Evolutionary conservation across 1,140 invertebrate genomes (phyloP).

Genomic region (Lycorma delicatula): DNA sequence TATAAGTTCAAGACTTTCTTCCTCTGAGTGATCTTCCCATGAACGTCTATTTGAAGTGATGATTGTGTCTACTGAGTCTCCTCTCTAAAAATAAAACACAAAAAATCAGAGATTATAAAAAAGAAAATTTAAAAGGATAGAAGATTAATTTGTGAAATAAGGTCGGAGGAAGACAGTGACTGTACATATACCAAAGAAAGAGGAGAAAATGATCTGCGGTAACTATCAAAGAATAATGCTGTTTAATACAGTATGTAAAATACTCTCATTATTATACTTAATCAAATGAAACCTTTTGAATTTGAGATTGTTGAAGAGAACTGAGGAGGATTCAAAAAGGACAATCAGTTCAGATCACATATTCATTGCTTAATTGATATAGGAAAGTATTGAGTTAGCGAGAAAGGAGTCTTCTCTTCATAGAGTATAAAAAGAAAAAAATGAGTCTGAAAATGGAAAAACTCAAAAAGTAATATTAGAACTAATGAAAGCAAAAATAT

Average conservation of each 20-base stretch:
- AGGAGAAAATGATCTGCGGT: background rate
- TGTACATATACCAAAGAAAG: slow-evolving; percentile 1
- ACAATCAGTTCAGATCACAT: too few relatives aligned
- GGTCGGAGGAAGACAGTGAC: background rate
- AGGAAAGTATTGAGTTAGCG: too few relatives aligned
- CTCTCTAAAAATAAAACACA: slow-evolving; percentile 43
- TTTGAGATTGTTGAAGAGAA: too few relatives aligned
- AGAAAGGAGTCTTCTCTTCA: too few relatives aligned
- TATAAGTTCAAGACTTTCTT: slow-evolving; percentile 46
- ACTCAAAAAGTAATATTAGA: too few relatives aligned
- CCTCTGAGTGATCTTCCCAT: slow-evolving; percentile 50
- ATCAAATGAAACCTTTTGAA: background rate
- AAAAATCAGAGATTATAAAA: background rate
- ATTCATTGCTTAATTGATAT: too few relatives aligned
- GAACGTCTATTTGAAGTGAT: slow-evolving; percentile 37
- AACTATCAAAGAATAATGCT: background rate
- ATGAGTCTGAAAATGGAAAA: too few relatives aligned
- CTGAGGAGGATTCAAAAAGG: too few relatives aligned
- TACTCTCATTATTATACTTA: background rate
- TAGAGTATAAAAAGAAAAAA: too few relatives aligned
- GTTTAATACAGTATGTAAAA: background rate
- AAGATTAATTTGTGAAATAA: background rate
- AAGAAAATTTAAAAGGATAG: background rate
- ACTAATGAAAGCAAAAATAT: too few relatives aligned
- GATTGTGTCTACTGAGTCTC: slow-evolving; percentile 47